A percentile compares a stretch with the other conserved stretches of the same genome.
Evolutionary conservation across 2,888 invertebrate species (phyloP).

Genomic region (Drosophila imparisetae): DNA sequence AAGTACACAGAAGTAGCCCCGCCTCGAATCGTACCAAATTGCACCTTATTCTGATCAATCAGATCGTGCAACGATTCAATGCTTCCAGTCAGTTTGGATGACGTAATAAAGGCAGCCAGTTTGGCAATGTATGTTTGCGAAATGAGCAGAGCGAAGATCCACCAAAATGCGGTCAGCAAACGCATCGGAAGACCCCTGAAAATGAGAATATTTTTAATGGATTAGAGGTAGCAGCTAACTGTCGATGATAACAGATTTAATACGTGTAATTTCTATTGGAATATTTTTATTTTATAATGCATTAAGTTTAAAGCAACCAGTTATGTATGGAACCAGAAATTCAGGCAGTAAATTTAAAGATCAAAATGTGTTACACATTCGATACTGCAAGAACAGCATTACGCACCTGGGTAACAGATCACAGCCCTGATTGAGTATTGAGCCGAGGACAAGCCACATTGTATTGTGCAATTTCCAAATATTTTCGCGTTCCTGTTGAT

Average conservation of each 20-base stretch:
- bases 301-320: neutral
- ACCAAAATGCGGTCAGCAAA: slow-evolving; percentile 91
- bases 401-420: slow-evolving; percentile 93
- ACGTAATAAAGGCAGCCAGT: slow-evolving; percentile 96
- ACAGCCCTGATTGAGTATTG: slow-evolving; percentile 96
- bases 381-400: neutral
- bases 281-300: neutral
- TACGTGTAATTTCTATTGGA: neutral
- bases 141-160: slow-evolving; percentile 92
- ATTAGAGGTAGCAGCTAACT: neutral
- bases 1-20: slow-evolving; percentile 97
- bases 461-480: slow-evolving; percentile 94
- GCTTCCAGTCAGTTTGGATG: slow-evolving; percentile 94
- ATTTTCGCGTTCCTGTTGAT: slow-evolving; percentile 94
- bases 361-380: neutral
- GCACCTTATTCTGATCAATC: slow-evolving; percentile 95
- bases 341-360: neutral
- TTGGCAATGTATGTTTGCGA: slow-evolving; percentile 96
- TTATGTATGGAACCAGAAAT: neutral
- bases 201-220: neutral
- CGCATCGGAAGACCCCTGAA: slow-evolving; percentile 90
- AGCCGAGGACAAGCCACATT: slow-evolving; percentile 96
- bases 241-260: neutral
- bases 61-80: slow-evolving; percentile 96
- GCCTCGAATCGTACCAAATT: slow-evolving; percentile 94